phyloP scores from a whole-genome alignment of 2,888 invertebrate genomes.

The Microctonus hyperodae region DNA sequence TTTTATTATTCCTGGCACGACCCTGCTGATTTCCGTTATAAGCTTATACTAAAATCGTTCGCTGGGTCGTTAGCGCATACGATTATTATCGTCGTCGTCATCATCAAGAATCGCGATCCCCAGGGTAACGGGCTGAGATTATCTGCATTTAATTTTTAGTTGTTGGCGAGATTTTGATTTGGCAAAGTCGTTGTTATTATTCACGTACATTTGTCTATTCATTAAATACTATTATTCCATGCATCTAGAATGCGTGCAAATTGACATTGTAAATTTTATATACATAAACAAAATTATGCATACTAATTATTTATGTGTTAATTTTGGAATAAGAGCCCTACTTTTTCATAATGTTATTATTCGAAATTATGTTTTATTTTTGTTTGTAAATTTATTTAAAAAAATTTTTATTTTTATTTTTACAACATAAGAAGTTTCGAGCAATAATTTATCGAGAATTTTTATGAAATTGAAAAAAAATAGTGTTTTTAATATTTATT shows the following conservation, averaged over 20 bases:
- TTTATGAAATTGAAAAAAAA: no score
- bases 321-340: background rate
- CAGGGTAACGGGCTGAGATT: constrained; percentile 42
- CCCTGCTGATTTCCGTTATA: constrained; percentile 40
- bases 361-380: no score
- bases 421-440: no score
- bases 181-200: constrained; percentile 47
- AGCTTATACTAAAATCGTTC: constrained; percentile 52
- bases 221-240: background rate
- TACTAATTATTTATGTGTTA: background rate
- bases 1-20: constrained; percentile 36
- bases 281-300: background rate
- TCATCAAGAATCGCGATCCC: constrained; percentile 27
- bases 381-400: no score
- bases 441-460: no score
- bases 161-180: constrained; percentile 56
- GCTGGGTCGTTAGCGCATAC: constrained; percentile 48
- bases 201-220: background rate
- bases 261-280: background rate
- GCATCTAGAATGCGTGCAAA: background rate
- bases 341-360: background rate
- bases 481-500: no score
- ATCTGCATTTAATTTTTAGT: constrained; percentile 46
- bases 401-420: no score
- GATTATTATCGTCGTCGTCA: constrained; percentile 53